Evolutionary conservation across 2,797 vertebrate species (phyloP).

Genomic region (Acipenser ruthenus): DNA sequence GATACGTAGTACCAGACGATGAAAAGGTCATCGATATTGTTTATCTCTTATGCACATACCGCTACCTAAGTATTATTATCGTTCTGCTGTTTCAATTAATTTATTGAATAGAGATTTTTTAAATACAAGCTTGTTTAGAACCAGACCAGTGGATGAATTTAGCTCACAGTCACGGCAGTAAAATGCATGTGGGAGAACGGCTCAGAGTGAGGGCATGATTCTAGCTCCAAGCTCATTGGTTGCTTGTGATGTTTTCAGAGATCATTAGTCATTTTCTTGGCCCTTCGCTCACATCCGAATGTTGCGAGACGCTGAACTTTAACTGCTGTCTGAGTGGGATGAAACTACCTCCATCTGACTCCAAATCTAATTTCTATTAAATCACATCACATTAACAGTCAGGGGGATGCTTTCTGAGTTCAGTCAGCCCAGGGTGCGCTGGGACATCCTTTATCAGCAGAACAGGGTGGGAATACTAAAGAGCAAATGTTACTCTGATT

Average conservation of each 20-base stretch:
- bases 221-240: neutral
- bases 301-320: neutral
- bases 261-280: neutral
- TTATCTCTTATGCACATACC: too few relatives aligned
- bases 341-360: constrained; percentile 3
- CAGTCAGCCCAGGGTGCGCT: neutral
- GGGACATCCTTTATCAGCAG: neutral
- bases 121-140: too few relatives aligned
- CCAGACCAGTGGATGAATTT: too few relatives aligned
- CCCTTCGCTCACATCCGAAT: constrained; percentile 1
- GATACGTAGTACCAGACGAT: too few relatives aligned
- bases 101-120: too few relatives aligned
- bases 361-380: neutral
- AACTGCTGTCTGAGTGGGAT: neutral
- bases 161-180: too few relatives aligned
- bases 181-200: too few relatives aligned
- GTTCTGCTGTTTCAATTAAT: too few relatives aligned
- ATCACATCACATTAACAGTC: neutral
- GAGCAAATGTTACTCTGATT: neutral
- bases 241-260: neutral
- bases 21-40: too few relatives aligned
- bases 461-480: neutral
- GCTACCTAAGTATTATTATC: too few relatives aligned
- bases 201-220: too few relatives aligned
- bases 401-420: neutral